Evolutionary conservation across 2,113 vertebrate genomes (phyloP), one percentile per base, ranked within the genome.

Genomic region (Datnioides undecimradiatus): DNA sequence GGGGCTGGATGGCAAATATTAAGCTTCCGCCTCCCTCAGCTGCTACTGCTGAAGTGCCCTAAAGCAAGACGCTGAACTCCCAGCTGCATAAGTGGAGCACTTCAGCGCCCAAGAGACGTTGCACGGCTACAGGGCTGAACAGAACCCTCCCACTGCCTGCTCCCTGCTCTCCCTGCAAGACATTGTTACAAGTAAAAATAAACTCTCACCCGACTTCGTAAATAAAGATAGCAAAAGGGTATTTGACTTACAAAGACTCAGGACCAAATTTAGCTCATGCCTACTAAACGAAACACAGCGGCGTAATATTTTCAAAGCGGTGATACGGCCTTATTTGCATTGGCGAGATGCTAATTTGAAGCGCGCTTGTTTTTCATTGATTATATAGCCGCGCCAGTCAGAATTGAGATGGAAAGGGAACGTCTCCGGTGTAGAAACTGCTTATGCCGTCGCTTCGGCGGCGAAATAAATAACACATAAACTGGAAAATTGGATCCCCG

Each of bases 11-110:
- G 27, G 36, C 71, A 85, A 84, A 79, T 80, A 67, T 71, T 84
- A 38, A 59, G 19, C 41, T 48, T 70, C 34, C 31, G 27, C 43
- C 58, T 65, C 23, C 60, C 23, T 46, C 2, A 43, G 38, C 52
- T 52, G 23, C 40, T 54, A 19, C 17, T 52, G 64, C 60, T 79
- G 27, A 46, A 48, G 72, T 60, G 31, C 60, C 67, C 66, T 85
- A 62, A 17, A 81, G 79, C 76, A 72, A 73, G 69, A 49, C 86
- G 64, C 2, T 57, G 25, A 79, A 80, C 54, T 72, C 51, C 34
- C 51, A 67, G 63, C 27, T 52, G 68, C 25, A 65, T 31, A 33
- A 64, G 25, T 5, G 36, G 57, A 72, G 49, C 52, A 54, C 23
- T 69, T 54, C 13, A 72, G 33, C 40, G 48, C 68, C 71, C 76